Conservation (phyloP, 2,797 vertebrate genomes). For the Chelon auratus region DNA sequence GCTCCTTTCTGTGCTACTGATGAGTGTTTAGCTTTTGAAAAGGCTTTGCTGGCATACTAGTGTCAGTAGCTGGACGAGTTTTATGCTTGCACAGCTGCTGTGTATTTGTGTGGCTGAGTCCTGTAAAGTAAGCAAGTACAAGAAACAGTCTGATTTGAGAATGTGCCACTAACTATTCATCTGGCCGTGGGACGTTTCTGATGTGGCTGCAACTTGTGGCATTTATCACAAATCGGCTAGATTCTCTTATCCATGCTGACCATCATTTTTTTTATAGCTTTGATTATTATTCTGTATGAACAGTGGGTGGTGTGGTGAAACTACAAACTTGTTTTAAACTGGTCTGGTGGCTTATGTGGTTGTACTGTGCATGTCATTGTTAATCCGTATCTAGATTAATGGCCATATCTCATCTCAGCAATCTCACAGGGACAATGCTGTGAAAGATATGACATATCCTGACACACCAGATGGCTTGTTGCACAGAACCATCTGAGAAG, state of each 20-base stretch:
- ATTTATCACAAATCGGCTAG: constrained; percentile 1
- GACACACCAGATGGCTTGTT: too few species aligned
- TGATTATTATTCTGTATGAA: constrained; percentile 1
- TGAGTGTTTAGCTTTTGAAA: constrained; percentile 17
- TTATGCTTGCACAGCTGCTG: constrained; percentile 51
- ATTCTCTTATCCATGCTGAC: background rate
- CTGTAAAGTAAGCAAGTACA: constrained; percentile 33
- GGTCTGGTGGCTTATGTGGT: constrained; percentile 25
- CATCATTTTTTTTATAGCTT: background rate
- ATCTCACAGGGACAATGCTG: background rate
- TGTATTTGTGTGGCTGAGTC: constrained; percentile 32
- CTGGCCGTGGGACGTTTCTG: constrained; percentile 18
- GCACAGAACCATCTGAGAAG: too few species aligned
- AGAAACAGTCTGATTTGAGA: constrained; percentile 13
- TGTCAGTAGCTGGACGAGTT: constrained; percentile 25
- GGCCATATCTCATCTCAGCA: background rate
- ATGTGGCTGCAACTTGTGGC: constrained; percentile 5
- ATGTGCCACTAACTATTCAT: constrained; percentile 27
- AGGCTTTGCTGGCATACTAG: constrained; percentile 20
- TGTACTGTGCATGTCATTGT: background rate
- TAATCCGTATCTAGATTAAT: background rate
- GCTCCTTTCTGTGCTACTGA: constrained; percentile 3
- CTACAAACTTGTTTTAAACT: constrained; percentile 35
- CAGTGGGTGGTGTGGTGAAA: constrained; percentile 7
- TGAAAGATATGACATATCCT: too few species aligned